phyloP scores from a whole-genome alignment of 2,113 vertebrate genomes.

The Ia io region DNA sequence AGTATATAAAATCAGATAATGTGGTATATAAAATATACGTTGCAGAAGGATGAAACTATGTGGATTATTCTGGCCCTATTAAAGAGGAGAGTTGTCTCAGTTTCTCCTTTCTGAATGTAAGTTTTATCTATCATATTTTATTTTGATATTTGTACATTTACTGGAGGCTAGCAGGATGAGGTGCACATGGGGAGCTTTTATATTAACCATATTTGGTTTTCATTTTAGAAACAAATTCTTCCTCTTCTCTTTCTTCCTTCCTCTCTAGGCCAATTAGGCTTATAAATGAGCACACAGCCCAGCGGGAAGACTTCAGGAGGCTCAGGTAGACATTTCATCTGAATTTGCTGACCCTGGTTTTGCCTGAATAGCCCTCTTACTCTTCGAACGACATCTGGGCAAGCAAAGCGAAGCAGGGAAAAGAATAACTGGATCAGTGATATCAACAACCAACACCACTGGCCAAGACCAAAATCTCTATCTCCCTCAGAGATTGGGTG shows the following conservation, averaged over 20 bases:
- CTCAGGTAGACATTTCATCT: background rate
- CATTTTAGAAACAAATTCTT: conserved; percentile 37
- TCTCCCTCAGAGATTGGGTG: background rate
- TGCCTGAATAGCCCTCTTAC: background rate
- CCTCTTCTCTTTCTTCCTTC: background rate
- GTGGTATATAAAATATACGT: background rate
- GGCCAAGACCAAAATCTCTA: background rate
- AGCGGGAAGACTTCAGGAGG: background rate
- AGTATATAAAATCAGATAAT: background rate
- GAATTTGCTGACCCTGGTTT: background rate
- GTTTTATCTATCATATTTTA: background rate
- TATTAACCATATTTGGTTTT: conserved; percentile 37
- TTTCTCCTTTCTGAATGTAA: background rate
- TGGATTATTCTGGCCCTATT: background rate
- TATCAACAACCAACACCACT: background rate
- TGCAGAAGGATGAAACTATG: background rate
- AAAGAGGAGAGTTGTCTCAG: background rate
- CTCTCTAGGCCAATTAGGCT: background rate
- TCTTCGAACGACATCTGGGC: conserved; percentile 11
- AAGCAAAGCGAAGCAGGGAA: background rate
- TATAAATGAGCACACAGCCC: background rate
- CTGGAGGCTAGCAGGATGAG: background rate
- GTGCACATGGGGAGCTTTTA: background rate
- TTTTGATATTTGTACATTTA: background rate
- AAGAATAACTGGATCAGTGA: background rate